phyloP scores from a whole-genome alignment of 2,888 invertebrate genomes.

The Scaptodrosophila latifasciaeformis region DNA sequence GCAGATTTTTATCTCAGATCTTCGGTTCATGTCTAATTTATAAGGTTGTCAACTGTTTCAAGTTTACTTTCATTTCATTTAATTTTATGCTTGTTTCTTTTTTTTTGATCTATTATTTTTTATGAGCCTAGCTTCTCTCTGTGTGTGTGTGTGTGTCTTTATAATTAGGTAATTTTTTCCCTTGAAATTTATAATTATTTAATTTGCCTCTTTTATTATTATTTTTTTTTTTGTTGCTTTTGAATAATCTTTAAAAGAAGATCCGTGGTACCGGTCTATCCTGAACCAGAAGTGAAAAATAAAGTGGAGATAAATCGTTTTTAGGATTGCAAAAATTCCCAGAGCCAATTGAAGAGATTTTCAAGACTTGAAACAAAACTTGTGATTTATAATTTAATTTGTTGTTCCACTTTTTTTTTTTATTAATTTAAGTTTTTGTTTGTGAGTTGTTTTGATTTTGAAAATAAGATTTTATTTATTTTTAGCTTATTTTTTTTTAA shows the following conservation, averaged over 20 bases:
- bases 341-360: too few relatives aligned
- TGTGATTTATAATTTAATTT: too few relatives aligned
- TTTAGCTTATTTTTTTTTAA: conserved; percentile 16
- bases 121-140: conserved; percentile 7
- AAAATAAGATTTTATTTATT: conserved; percentile 45
- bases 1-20: too few relatives aligned
- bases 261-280: conserved; percentile 49
- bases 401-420: too few relatives aligned
- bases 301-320: conserved; percentile 64
- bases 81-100: conserved; percentile 7
- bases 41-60: conserved; percentile 28
- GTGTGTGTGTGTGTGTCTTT: conserved; percentile 20
- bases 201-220: conserved; percentile 14
- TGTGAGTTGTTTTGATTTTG: too few relatives aligned
- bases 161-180: conserved; percentile 45
- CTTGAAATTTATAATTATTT: conserved; percentile 47
- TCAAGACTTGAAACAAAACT: conserved; percentile 40
- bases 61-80: conserved; percentile 13
- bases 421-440: too few relatives aligned
- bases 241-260: too few relatives aligned
- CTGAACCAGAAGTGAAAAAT: conserved; percentile 47
- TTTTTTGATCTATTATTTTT: conserved; percentile 18
- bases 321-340: conserved; percentile 28
- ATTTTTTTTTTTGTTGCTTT: conserved; percentile 4
- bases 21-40: too few relatives aligned